Conservation (phyloP, 2,797 vertebrate genomes). For the Sylvilagus floridanus region DNA sequence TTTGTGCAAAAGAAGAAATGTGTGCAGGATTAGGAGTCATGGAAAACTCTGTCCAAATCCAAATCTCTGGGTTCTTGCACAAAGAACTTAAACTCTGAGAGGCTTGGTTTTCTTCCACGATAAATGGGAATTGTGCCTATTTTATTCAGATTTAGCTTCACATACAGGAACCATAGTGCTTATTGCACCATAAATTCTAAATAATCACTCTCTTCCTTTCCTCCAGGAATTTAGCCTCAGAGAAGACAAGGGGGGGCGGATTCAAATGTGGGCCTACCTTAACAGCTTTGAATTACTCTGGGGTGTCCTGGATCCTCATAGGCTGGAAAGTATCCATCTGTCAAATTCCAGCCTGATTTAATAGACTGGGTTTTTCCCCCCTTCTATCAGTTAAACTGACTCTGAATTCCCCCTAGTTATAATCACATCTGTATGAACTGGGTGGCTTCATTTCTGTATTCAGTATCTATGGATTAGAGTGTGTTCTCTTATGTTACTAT, state of each 20-base stretch:
- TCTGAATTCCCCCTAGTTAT: slow-evolving; percentile 37
- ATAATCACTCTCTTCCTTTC: neutral
- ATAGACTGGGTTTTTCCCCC: neutral
- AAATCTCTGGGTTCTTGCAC: neutral
- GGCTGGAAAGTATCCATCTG: neutral
- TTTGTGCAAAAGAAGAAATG: neutral
- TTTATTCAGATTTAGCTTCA: neutral
- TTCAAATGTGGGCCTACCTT: neutral
- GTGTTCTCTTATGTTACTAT: neutral
- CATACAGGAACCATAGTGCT: neutral
- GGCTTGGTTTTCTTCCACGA: neutral
- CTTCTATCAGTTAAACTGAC: neutral
- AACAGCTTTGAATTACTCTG: neutral
- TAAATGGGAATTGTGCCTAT: neutral
- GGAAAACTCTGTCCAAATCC: neutral
- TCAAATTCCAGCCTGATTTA: neutral
- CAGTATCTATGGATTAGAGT: neutral
- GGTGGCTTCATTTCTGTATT: slow-evolving; percentile 3
- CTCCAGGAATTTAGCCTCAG: neutral
- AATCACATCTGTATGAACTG: neutral
- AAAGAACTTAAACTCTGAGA: neutral
- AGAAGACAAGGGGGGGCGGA: neutral
- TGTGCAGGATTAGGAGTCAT: neutral
- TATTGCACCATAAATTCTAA: neutral
- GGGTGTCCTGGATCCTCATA: neutral